Evolutionary conservation across 2,797 vertebrate species (phyloP).

Genomic region (Sandelia bainsii): DNA sequence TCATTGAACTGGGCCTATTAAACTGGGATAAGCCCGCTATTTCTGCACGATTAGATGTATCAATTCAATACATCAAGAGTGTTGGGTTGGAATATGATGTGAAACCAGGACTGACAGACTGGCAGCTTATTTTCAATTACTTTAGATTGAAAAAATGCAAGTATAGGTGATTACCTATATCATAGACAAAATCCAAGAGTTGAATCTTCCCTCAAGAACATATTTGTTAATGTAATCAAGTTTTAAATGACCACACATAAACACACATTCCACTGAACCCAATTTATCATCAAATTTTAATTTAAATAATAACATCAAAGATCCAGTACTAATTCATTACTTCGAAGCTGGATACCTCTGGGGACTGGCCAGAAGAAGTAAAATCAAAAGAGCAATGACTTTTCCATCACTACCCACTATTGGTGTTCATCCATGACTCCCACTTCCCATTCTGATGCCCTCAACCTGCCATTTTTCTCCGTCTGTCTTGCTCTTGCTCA

Average conservation of each 20-base stretch:
- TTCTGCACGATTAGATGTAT: neutral
- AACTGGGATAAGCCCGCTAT: neutral
- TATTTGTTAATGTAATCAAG: neutral
- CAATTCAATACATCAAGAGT: neutral
- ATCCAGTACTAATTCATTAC: slow-evolving; percentile 11
- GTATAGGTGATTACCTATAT: neutral
- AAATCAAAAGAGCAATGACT: slow-evolving; percentile 7
- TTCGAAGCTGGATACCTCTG: slow-evolving; percentile 47
- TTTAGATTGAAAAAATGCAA: neutral
- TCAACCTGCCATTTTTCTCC: slow-evolving; percentile 9
- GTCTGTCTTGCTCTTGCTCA: slow-evolving; percentile 13
- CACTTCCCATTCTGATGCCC: neutral
- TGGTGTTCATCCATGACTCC: slow-evolving; percentile 2
- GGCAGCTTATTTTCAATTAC: neutral
- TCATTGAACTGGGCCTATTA: neutral
- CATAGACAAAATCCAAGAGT: neutral
- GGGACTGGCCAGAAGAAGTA: slow-evolving; percentile 51
- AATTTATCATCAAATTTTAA: slow-evolving; percentile 32
- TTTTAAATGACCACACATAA: slow-evolving; percentile 10
- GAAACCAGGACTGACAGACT: neutral
- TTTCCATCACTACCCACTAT: neutral
- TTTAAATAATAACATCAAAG: slow-evolving; percentile 45
- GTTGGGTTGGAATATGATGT: neutral
- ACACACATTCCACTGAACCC: neutral
- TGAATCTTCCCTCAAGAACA: neutral